Evolutionary conservation across 2,797 vertebrate species (phyloP).

Genomic region (Melopsittacus undulatus): DNA sequence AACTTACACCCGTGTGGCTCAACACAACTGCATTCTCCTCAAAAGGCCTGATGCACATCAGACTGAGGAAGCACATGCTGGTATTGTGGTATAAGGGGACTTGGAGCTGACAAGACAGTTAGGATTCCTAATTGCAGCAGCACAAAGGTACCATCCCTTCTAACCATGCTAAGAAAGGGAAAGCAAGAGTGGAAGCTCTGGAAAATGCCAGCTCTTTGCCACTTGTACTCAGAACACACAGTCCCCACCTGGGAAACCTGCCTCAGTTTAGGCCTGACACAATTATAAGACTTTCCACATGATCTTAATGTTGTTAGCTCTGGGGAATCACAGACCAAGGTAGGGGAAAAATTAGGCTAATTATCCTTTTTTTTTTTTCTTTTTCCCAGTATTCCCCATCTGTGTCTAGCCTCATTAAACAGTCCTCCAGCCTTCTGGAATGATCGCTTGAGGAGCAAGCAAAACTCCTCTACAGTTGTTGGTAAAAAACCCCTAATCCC

Average conservation of each 20-base stretch:
- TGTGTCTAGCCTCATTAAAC: slow-evolving; percentile 14
- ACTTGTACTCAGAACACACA: background rate
- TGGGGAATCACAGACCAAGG: slow-evolving; percentile 10
- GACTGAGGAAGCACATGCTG: background rate
- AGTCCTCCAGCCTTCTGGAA: slow-evolving; percentile 18
- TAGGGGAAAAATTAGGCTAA: slow-evolving; percentile 18
- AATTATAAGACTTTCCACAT: background rate
- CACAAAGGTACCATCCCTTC: background rate
- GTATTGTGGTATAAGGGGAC: background rate
- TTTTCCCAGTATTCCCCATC: background rate
- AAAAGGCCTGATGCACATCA: background rate
- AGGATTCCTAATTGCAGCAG: background rate
- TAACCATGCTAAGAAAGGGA: background rate
- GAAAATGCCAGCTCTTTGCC: background rate
- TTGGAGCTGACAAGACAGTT: background rate
- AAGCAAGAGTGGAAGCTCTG: background rate
- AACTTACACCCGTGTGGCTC: background rate
- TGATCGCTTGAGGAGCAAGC: background rate
- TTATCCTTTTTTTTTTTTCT: background rate
- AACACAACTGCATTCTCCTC: background rate
- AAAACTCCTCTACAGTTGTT: background rate
- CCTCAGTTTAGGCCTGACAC: slow-evolving; percentile 23
- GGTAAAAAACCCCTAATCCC: background rate
- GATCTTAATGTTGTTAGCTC: background rate
- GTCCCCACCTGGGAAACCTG: background rate